Evolutionary conservation across 2,797 vertebrate genomes (phyloP).

Genomic region (Mallotus villosus): DNA sequence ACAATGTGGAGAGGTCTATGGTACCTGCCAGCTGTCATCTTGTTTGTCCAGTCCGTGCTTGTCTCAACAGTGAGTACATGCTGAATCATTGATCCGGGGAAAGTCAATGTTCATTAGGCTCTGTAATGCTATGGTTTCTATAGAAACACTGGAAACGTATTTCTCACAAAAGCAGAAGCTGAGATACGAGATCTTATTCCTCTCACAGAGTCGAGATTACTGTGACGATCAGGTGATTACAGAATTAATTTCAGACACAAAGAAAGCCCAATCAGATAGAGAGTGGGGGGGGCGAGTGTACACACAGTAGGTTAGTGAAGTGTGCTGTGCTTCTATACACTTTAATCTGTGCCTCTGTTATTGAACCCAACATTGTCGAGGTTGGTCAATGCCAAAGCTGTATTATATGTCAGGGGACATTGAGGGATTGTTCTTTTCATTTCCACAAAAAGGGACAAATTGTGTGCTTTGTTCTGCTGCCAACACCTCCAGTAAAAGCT

Average conservation of each 20-base stretch:
- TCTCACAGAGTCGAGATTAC: neutral
- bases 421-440: neutral
- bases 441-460: neutral
- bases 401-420: neutral
- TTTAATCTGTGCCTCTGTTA: neutral
- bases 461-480: neutral
- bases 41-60: neutral
- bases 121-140: neutral
- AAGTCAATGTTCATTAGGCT: neutral
- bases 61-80: neutral
- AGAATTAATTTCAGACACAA: conserved; percentile 1
- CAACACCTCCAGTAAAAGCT: neutral
- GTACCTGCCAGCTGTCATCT: neutral
- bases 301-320: neutral
- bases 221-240: neutral
- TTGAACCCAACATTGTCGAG: neutral
- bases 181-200: neutral
- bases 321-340: neutral
- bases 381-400: neutral
- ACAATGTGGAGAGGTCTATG: neutral
- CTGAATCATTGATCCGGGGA: neutral
- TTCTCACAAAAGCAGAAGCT: neutral
- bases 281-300: neutral
- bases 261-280: neutral
- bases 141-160: neutral